Conservation (phyloP, 2,888 invertebrate genomes). For the Congeria kusceri region DNA sequence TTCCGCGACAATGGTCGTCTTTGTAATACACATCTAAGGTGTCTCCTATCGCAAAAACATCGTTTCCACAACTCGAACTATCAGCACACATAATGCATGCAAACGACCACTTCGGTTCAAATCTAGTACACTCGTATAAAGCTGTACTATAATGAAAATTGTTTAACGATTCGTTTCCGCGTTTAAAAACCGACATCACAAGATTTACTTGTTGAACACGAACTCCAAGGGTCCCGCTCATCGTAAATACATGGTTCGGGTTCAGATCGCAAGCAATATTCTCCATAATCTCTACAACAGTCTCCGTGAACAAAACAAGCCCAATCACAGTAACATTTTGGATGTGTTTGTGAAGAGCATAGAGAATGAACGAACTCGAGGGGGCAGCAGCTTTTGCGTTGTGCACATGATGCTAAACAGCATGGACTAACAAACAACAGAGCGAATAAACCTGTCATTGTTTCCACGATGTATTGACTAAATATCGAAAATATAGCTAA, state of each 20-base stretch:
- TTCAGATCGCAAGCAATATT: constrained; percentile 6
- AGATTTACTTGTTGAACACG: not conserved
- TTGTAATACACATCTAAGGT: not conserved
- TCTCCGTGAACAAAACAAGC: not conserved
- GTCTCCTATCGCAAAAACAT: constrained; percentile 6
- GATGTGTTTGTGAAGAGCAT: not conserved
- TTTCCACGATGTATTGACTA: not conserved
- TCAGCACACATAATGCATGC: constrained; percentile 21
- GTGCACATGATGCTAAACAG: constrained; percentile 7
- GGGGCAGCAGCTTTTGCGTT: constrained; percentile 22
- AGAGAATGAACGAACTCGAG: not conserved
- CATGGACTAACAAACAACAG: not conserved
- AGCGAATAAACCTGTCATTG: not conserved
- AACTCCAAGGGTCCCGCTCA: constrained; percentile 13
- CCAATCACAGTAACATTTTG: constrained; percentile 4
- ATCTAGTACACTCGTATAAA: not conserved
- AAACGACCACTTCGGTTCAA: not conserved
- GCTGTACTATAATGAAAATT: constrained; percentile 8
- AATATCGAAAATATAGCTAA: not conserved
- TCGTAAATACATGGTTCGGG: constrained; percentile 14
- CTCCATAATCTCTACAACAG: constrained; percentile 14
- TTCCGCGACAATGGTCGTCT: constrained; percentile 2
- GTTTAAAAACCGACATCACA: constrained; percentile 21
- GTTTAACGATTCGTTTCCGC: not conserved
- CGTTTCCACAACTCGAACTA: constrained; percentile 3